These are phyloP conservation scores for Stigmatopora argus DNA, from an alignment of 2,113 vertebrate species.

Conservation along the genomic window DNA sequence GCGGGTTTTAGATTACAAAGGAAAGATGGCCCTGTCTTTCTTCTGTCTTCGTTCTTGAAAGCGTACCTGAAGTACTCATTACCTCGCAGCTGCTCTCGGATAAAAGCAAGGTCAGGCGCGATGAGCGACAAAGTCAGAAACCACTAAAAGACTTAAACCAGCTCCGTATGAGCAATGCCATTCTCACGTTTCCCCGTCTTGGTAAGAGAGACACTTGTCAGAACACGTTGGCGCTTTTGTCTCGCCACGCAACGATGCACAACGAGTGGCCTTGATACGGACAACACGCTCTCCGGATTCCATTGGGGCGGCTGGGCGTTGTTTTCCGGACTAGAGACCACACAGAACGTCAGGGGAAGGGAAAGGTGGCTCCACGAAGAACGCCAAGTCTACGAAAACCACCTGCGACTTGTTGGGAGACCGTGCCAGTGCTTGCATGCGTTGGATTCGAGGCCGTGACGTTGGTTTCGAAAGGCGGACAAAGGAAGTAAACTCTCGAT, in stretches of 20 bases:
- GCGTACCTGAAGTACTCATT: constrained; percentile 10
- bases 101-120: constrained; percentile 22
- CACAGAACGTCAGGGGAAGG: constrained; percentile 3
- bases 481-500: constrained; percentile 25
- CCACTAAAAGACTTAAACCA: constrained; percentile 15
- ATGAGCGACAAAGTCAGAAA: constrained; percentile 36
- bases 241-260: constrained; percentile 23
- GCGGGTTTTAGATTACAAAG: constrained; percentile 41
- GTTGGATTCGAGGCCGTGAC: not conserved
- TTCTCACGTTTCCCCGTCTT: constrained; percentile 48
- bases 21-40: constrained; percentile 14
- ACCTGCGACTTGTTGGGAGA: not conserved
- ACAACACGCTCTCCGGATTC: constrained; percentile 45
- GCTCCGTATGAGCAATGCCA: constrained; percentile 45
- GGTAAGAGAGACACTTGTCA: constrained; percentile 40
- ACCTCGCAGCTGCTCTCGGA: constrained; percentile 34
- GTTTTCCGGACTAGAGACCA: constrained; percentile 36
- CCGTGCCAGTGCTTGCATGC: not conserved
- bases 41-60: constrained; percentile 8
- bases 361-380: not conserved
- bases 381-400: not conserved
- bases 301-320: constrained; percentile 29
- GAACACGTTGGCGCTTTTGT: constrained; percentile 48
- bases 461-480: not conserved
- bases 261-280: constrained; percentile 19